Base-by-base conservation (phyloP, 2,888 invertebrate species). In the Monochamus alternatus region DNA sequence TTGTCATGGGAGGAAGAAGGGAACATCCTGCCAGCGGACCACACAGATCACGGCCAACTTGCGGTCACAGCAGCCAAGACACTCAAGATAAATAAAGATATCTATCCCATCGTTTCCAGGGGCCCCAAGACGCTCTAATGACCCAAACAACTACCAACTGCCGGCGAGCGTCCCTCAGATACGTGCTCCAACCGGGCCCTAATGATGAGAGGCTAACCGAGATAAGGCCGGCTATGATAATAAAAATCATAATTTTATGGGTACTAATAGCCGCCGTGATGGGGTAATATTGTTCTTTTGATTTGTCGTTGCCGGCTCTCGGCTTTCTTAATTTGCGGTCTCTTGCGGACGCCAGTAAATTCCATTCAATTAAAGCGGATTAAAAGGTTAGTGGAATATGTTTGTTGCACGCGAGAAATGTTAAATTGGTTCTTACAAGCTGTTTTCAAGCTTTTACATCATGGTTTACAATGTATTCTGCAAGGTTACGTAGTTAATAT, bases 51-150 rank as follows among this genome's bases (percentile, higher is more conserved):
- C 86, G 82, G 82, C 85, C 84, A 84, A 86, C 84, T 86, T 87
- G 87, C 86, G 87, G 87, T 87, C 87, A 85, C 81, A 84, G 83
- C 81, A 84, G 83, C 84, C 78, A 85, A 87, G 87, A 87, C 87
- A 86, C 86, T 86, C 87, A 88, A 89, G 89, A 89, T 89, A 88
- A 88, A 89, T 88, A 89, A 88, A 88, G 88, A 88, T 88, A 88
- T 88, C 88, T 86, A 83, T 85, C 85, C 85, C 84, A 83, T 85
- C 85, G 85, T 83, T 69, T 69, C 69, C 60, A 71, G 84, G 85
- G 83, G 84, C 83, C 85, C 86, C 85, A 86, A 85, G 85, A 85
- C 85, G 83, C 87, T 86, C 87, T 88, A 88, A 88, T 88, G 88
- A 87, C 87, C 86, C 86, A 85, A 87, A 87, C 87, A 88, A 87